Evolutionary conservation across 2,888 invertebrate genomes (phyloP).

Genomic region (Phengaris arion): DNA sequence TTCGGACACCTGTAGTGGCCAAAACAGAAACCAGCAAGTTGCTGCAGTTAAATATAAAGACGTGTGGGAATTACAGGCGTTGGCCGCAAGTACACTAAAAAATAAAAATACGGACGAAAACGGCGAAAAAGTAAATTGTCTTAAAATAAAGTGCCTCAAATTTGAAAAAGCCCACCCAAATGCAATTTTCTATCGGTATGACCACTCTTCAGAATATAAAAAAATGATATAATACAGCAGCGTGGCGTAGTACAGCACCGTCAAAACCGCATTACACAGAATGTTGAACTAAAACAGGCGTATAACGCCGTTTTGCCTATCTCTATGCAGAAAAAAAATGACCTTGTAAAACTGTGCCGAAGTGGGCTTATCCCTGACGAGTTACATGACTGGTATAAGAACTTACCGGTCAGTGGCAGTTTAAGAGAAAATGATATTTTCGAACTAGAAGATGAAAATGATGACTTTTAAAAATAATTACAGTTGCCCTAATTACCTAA

Average conservation of each 20-base stretch:
- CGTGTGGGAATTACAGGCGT: background rate
- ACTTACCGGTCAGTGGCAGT: background rate
- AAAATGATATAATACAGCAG: background rate
- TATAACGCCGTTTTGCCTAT: background rate
- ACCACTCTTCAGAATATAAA: background rate
- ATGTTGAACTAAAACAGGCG: background rate
- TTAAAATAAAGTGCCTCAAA: background rate
- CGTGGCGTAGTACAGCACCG: too few relatives aligned
- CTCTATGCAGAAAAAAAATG: background rate
- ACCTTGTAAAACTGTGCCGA: background rate
- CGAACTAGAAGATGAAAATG: slow-evolving; percentile 1
- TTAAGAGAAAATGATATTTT: background rate
- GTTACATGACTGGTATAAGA: too few relatives aligned
- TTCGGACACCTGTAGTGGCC: slow-evolving; percentile 13
- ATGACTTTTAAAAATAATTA: background rate
- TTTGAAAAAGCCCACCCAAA: too few relatives aligned
- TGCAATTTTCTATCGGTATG: too few relatives aligned
- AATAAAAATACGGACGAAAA: background rate
- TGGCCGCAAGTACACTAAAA: background rate
- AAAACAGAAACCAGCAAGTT: slow-evolving; percentile 8
- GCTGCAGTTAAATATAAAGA: background rate
- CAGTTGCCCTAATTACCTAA: too few relatives aligned
- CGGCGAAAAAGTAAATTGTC: background rate
- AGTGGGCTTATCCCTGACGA: too few relatives aligned
- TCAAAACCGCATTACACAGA: background rate